Evolutionary conservation across 1,140 invertebrate genomes (phyloP).

Genomic region (Acromyrmex echinatior): DNA sequence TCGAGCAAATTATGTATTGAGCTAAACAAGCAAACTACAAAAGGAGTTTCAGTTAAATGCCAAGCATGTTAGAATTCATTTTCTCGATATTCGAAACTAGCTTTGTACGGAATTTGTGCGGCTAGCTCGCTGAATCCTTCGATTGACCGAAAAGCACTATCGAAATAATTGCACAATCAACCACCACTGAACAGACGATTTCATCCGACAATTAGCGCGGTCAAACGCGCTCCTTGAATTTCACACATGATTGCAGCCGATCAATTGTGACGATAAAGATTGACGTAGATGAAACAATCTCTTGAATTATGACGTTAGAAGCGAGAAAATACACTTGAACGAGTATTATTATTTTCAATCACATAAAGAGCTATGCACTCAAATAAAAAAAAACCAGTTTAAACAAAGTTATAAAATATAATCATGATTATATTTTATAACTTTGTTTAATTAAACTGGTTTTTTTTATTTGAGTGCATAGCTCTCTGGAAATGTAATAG

Average conservation of each 20-base stretch:
- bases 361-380: background rate
- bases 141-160: constrained; percentile 41
- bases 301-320: constrained; percentile 7
- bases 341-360: background rate
- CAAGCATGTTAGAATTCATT: background rate
- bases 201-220: constrained; percentile 10
- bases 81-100: background rate
- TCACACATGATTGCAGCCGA: background rate
- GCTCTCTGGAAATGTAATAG: background rate
- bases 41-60: constrained; percentile 22
- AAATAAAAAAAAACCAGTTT: background rate
- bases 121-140: constrained; percentile 18
- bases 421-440: background rate
- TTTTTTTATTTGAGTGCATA: background rate
- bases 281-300: background rate
- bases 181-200: background rate
- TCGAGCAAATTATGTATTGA: background rate
- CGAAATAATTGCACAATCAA: constrained; percentile 45
- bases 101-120: constrained; percentile 31
- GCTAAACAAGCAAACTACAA: background rate
- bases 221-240: constrained; percentile 42
- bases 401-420: background rate
- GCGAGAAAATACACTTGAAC: background rate
- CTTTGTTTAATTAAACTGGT: background rate
- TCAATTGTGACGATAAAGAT: constrained; percentile 8